phyloP scores from a whole-genome alignment of 2,888 invertebrate genomes.

The Pharmacophagus antenor region DNA sequence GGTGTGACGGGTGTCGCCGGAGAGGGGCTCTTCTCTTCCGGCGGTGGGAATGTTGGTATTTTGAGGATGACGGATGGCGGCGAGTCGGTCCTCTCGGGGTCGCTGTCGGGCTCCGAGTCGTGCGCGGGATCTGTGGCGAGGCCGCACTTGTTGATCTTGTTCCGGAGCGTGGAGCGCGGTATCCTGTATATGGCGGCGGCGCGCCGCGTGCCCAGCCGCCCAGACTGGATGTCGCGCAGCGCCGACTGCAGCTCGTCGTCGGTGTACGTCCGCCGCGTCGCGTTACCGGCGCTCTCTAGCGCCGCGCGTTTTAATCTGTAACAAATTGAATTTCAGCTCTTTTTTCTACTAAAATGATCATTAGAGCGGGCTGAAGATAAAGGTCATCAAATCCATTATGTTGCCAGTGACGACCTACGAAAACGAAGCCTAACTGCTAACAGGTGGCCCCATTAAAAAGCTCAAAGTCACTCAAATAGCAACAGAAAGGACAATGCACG shows the following conservation, averaged over 20 bases:
- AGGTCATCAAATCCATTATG: too few species aligned
- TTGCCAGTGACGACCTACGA: too few species aligned
- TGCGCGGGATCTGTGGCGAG: slow-evolving; percentile 84
- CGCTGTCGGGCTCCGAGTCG: slow-evolving; percentile 81
- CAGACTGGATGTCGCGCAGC: slow-evolving; percentile 95
- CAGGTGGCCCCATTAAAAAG: too few species aligned
- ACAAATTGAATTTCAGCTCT: too few species aligned
- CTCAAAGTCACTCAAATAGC: too few species aligned
- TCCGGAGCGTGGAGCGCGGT: slow-evolving; percentile 96
- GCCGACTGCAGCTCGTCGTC: slow-evolving; percentile 97
- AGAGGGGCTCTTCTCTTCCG: slow-evolving; percentile 71
- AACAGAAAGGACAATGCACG: too few species aligned
- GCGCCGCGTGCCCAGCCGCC: slow-evolving; percentile 94
- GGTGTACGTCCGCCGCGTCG: slow-evolving; percentile 91
- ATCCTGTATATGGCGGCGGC: slow-evolving; percentile 98
- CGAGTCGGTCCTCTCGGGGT: slow-evolving; percentile 73
- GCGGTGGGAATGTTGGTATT: slow-evolving; percentile 94
- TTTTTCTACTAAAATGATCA: too few species aligned
- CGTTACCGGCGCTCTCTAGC: slow-evolving; percentile 71
- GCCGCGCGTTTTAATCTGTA: slow-evolving; percentile 69
- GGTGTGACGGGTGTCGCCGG: slow-evolving; percentile 73
- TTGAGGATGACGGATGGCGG: slow-evolving; percentile 90
- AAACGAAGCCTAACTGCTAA: too few species aligned
- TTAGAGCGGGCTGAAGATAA: too few species aligned
- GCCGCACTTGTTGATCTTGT: slow-evolving; percentile 92